Base-by-base conservation (phyloP, 92 coral and sea anemone genomes). In the Nematostella vectensis region DNA sequence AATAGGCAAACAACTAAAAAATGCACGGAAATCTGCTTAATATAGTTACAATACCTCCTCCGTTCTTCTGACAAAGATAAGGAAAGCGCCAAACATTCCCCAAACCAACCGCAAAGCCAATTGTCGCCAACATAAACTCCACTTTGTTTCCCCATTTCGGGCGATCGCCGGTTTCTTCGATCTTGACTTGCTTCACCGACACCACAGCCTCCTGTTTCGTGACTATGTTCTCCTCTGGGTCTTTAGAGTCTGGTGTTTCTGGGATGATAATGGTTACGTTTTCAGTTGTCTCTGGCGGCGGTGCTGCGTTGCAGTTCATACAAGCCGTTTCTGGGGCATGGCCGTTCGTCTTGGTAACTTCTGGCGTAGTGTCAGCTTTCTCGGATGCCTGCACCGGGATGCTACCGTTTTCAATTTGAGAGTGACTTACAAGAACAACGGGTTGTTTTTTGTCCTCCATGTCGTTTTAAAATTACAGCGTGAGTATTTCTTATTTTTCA, bases 31-130 rank as follows among this genome's bases (percentile, higher is more conserved):
- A n/a, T n/a, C n/a, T n/a, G n/a, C n/a, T n/a, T n/a, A n/a, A n/a
- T n/a, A n/a, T n/a, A n/a, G n/a, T n/a, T n/a, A n/a, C n/a, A 51
- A 48, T 83, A 84, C 94, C 94, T 84, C 94, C 94, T 17, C 94
- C 94, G 65, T 65, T 84, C 60, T 84, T 84, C 75, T 84, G 94
- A 29, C 87, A 81, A 38, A 84, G 81, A 67, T 80, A 84, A 0
- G 94, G 94, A 59, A 84, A 84, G 47, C 94, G 72, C 94, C 94
- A 84, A n/a, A 84, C 87, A 53, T 84, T 84, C 47, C 94, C 94
- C 4, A 84, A 79, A n/a, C 94, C 94, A 47, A 84, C 94, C 0
- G 94, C 94, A 50, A 84, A 84, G 11, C 94, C 94, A n/a, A 84
- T 63, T 0, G 94, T 74, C 30, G 94, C 94, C 44, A 80, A 58